Conservation (phyloP, 2,797 vertebrate species). For the Gymnoscopelus braueri region DNA sequence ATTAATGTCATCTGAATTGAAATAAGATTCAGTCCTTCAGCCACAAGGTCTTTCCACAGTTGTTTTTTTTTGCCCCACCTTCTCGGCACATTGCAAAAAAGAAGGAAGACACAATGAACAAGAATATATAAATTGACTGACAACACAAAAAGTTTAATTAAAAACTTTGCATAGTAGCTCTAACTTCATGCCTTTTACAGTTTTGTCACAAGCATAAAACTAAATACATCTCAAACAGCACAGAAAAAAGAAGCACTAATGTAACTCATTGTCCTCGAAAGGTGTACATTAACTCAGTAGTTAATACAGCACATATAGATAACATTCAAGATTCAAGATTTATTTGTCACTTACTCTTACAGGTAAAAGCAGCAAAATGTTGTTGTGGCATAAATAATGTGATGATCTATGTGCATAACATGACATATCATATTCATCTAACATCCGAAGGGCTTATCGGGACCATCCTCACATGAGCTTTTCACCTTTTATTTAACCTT, state of each 20-base stretch:
- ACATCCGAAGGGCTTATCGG: constrained; percentile 70
- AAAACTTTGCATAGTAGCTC: constrained; percentile 5
- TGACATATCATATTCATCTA: constrained; percentile 60
- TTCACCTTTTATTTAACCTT: constrained; percentile 22
- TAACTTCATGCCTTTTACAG: neutral
- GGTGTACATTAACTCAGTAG: constrained; percentile 20
- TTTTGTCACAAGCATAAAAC: constrained; percentile 18
- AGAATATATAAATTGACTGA: constrained; percentile 16
- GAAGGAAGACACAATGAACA: constrained; percentile 10
- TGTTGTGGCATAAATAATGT: constrained; percentile 57
- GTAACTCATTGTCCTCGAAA: constrained; percentile 23
- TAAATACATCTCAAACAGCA: constrained; percentile 27
- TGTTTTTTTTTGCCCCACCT: neutral
- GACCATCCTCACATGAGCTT: constrained; percentile 57
- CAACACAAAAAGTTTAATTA: constrained; percentile 31
- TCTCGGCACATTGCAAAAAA: constrained; percentile 12
- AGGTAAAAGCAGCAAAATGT: too few relatives aligned
- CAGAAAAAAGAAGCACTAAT: constrained; percentile 17
- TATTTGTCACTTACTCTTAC: too few relatives aligned
- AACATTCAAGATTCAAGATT: too few relatives aligned
- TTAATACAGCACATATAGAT: constrained; percentile 36
- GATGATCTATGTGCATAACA: constrained; percentile 15
- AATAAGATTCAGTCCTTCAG: neutral
- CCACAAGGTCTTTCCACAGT: too few relatives aligned
- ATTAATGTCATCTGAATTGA: neutral